A percentile compares a stretch with the other conserved stretches of the same genome.
Evolutionary conservation across 2,113 vertebrate species (phyloP).

Genomic region (Pedetes capensis): DNA sequence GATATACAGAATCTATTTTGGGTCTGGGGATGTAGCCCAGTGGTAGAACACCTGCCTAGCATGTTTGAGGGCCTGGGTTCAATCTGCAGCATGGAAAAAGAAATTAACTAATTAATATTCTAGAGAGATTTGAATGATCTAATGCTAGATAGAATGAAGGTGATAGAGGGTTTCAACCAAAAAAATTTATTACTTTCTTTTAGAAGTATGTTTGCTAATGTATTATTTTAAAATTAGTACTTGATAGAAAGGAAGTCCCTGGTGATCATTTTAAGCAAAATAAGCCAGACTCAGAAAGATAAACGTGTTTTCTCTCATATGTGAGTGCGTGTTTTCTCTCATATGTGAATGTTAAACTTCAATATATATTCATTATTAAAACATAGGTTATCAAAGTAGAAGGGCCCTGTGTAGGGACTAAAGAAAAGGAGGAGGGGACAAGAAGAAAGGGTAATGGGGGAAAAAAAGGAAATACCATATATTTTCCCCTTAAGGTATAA

Average conservation of each 20-base stretch:
- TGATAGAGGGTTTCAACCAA: neutral
- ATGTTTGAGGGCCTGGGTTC: neutral
- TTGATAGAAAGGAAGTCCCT: slow-evolving; percentile 33
- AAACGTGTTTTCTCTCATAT: no score
- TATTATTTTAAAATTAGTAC: slow-evolving; percentile 2
- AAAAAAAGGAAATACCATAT: no score
- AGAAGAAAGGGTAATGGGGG: no score
- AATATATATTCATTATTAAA: no score
- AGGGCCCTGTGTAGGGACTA: no score
- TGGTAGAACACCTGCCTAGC: neutral
- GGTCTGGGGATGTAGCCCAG: neutral
- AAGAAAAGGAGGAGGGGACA: no score
- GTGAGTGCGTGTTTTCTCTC: no score
- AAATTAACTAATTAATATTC: neutral
- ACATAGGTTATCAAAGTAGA: no score
- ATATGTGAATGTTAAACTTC: no score
- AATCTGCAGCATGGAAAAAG: neutral
- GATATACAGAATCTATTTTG: neutral
- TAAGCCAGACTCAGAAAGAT: no score
- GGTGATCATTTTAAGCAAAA: no score
- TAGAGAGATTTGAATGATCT: neutral
- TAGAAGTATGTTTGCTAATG: slow-evolving; percentile 26
- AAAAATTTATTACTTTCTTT: neutral
- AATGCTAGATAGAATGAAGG: neutral
- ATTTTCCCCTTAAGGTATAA: no score